phyloP scores from a whole-genome alignment of 2,797 vertebrate species.

The Sandelia bainsii region DNA sequence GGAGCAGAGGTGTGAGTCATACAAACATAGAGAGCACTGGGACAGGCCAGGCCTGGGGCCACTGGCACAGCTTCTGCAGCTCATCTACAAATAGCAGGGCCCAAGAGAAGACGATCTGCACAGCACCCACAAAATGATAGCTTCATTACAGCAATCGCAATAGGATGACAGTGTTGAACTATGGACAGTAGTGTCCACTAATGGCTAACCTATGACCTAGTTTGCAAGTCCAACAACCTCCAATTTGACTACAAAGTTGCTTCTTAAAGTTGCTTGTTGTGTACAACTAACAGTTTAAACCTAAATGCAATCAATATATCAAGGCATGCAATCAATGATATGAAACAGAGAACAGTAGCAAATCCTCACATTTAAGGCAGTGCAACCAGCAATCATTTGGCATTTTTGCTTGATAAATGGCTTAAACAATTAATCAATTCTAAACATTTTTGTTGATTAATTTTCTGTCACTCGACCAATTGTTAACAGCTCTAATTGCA shows the following conservation, averaged over 20 bases:
- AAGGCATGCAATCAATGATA: no score
- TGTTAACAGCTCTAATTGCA: not conserved
- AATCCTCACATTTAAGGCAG: not conserved
- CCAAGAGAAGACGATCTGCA: slow-evolving; percentile 53
- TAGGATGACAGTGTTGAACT: slow-evolving; percentile 1
- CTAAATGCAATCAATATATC: not conserved
- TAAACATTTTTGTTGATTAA: not conserved
- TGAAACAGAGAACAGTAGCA: not conserved
- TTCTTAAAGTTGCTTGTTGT: not conserved
- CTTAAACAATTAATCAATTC: not conserved
- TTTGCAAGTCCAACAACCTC: not conserved
- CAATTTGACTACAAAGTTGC: not conserved
- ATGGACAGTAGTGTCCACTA: not conserved
- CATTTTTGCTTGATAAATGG: not conserved
- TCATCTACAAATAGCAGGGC: slow-evolving; percentile 68
- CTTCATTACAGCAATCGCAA: slow-evolving; percentile 50
- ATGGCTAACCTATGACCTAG: not conserved
- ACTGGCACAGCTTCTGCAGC: slow-evolving; percentile 55
- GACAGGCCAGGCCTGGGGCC: slow-evolving; percentile 47
- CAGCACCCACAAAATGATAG: slow-evolving; percentile 27
- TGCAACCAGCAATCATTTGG: not conserved
- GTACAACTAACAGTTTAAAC: not conserved
- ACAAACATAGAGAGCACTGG: slow-evolving; percentile 38
- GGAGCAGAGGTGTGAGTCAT: slow-evolving; percentile 69
- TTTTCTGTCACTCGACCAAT: not conserved